These are phyloP conservation scores for Poeciliopsis turrubarensis DNA, from an alignment of 2,113 vertebrate genomes.

Conservation along the genomic window DNA sequence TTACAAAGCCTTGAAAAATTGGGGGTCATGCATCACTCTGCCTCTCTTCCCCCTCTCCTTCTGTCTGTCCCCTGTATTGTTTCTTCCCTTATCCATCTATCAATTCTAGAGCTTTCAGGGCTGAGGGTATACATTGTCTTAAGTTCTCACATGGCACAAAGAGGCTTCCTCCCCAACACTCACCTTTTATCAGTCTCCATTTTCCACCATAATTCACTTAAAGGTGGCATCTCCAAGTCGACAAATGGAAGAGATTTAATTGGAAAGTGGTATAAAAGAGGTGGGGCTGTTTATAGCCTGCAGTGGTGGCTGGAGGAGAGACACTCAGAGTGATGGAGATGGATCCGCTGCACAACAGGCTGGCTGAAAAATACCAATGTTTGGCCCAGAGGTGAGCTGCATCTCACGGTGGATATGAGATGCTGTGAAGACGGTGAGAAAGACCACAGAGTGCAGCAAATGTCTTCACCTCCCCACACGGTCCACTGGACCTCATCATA, in stretches of 20 bases:
- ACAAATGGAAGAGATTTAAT: constrained; percentile 69
- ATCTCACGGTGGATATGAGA: constrained; percentile 10
- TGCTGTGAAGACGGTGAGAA: background rate
- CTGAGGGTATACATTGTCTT: constrained; percentile 64
- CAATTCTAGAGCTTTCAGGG: constrained; percentile 52
- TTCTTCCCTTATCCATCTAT: constrained; percentile 56
- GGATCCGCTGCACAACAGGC: constrained; percentile 30
- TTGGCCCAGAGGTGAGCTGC: constrained; percentile 21
- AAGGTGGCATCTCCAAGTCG: constrained; percentile 60
- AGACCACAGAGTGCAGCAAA: background rate
- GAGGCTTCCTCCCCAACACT: constrained; percentile 26
- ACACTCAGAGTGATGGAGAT: constrained; percentile 26
- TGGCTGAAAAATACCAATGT: constrained; percentile 16
- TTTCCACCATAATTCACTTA: constrained; percentile 60
- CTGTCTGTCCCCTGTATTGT: constrained; percentile 52
- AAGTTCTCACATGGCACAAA: constrained; percentile 48
- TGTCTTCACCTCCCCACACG: constrained; percentile 1
- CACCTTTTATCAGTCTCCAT: constrained; percentile 57
- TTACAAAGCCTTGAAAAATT: constrained; percentile 73
- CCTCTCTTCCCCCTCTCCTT: constrained; percentile 36
- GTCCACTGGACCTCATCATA: constrained; percentile 20
- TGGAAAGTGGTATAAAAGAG: constrained; percentile 58
- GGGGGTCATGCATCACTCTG: constrained; percentile 70
- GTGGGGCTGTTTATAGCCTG: constrained; percentile 56
- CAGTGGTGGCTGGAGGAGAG: constrained; percentile 32